Base-by-base conservation (phyloP, 2,797 vertebrate species). In the Sphenodon punctatus region DNA sequence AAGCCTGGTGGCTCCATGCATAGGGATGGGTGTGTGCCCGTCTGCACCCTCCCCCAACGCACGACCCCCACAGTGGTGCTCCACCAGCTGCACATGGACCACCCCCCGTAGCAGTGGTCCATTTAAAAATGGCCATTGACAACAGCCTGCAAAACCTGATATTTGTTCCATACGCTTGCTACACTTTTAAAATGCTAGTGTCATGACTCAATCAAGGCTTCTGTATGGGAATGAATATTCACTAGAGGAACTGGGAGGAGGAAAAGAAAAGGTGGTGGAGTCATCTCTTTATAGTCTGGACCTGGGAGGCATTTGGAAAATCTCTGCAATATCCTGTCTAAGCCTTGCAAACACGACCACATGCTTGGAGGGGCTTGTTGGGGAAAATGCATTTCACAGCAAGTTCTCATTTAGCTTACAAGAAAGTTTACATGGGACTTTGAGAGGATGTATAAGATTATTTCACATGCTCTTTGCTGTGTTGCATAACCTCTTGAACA, bases 401-500 rank as follows among this genome's bases (percentile, higher is more conserved):
- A 27, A 51, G 49, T 15, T 49, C 27, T 51, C 51, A 20, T 34
- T 19, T 56, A 7, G 34, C 12, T 56, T 55, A 30, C 51, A 34
- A 56, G n/a, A n/a, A 22, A 34, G 56, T 51, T 34, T 34, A 34
- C 53, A 32, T 19, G 56, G 19, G 30, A 56, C 14, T 56, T 34
- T 19, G 34, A 22, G 20, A 87, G 70, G 13, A 67, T 46, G 32
- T 30, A 17, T 15, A 60, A 92, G 71, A 75, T 65, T 84, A 80
- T 88, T 92, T 65, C 92, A 85, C 32, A 43, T 32, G 5, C 58
- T 80, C 66, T 76, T 66, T 90, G 68, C 41, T 90, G 60, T 68
- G 74, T 68, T 84, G 51, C 34, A 77, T 76, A 88, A 65, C 45
- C 70, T 86, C 87, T 65, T 87, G 81, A 88, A 85, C 51, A 86